Evolutionary conservation across 2,113 vertebrate genomes (phyloP).

Genomic region (Microcebus tavaratra): DNA sequence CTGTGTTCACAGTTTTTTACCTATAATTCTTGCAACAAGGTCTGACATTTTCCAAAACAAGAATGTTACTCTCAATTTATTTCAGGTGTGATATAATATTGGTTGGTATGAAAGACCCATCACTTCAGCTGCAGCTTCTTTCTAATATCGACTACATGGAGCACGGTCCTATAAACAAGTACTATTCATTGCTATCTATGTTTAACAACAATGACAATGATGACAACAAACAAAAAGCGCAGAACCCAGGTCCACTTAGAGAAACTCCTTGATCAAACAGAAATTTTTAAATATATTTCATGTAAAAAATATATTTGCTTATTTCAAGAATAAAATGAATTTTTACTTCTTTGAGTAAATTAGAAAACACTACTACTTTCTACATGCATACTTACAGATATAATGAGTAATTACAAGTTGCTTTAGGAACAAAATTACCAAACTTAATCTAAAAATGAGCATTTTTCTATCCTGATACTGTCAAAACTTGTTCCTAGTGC

Average conservation of each 20-base stretch:
- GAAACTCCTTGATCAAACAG: neutral
- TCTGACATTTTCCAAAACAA: constrained; percentile 2
- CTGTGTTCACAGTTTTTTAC: neutral
- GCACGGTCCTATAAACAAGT: neutral
- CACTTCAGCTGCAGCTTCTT: neutral
- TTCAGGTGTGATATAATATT: neutral
- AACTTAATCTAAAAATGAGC: neutral
- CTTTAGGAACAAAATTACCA: constrained; percentile 1
- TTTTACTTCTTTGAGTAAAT: neutral
- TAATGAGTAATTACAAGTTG: neutral
- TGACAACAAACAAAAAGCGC: neutral
- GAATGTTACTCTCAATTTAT: neutral
- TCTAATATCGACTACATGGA: neutral
- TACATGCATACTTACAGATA: neutral
- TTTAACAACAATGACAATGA: neutral
- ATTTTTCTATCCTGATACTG: neutral
- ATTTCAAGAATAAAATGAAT: neutral
- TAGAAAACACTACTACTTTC: neutral
- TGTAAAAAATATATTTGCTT: neutral
- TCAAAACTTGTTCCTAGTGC: neutral
- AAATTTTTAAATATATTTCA: neutral
- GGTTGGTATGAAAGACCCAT: neutral
- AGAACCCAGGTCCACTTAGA: neutral
- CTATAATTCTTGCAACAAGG: neutral
- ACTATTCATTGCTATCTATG: neutral